Conservation (phyloP, 2,888 invertebrate species). For the Chrysolina oricalcia region DNA sequence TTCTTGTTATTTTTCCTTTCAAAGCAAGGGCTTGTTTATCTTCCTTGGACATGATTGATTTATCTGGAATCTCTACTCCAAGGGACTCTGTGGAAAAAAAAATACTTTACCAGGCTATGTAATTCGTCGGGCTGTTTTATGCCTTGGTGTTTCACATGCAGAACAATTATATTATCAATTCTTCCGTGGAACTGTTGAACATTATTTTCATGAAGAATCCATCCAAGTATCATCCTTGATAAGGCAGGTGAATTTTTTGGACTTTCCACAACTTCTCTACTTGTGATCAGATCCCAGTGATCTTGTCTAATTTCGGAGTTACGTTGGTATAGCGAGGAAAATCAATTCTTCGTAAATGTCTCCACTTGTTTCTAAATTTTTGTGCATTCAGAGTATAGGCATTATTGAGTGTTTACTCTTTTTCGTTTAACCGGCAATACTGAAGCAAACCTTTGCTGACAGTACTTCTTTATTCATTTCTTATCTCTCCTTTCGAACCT, state of each 20-base stretch:
- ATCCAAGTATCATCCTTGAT: conserved; percentile 3
- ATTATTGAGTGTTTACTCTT: background rate
- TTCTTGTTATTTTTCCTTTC: background rate
- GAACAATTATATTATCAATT: background rate
- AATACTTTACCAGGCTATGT: conserved; percentile 7
- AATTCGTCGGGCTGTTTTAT: background rate
- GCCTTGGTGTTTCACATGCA: background rate
- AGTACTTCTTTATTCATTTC: background rate
- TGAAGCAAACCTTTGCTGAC: background rate
- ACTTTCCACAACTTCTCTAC: background rate
- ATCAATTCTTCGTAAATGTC: background rate
- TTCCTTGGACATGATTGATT: background rate
- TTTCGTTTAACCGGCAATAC: background rate
- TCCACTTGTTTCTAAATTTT: background rate
- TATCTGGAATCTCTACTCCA: background rate
- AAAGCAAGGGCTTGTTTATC: background rate
- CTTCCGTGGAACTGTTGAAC: background rate
- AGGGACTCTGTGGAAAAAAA: background rate
- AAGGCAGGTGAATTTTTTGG: background rate
- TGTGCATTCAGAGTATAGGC: background rate
- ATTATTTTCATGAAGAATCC: conserved; percentile 8
- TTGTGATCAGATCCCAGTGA: background rate
- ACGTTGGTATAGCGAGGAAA: background rate
- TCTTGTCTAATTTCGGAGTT: background rate
- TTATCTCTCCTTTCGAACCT: background rate